Percentiles rank a stretch among this genome's conserved stretches.
phyloP scores from a whole-genome alignment of 2,797 vertebrate species.

The Trematomus bernacchii region DNA sequence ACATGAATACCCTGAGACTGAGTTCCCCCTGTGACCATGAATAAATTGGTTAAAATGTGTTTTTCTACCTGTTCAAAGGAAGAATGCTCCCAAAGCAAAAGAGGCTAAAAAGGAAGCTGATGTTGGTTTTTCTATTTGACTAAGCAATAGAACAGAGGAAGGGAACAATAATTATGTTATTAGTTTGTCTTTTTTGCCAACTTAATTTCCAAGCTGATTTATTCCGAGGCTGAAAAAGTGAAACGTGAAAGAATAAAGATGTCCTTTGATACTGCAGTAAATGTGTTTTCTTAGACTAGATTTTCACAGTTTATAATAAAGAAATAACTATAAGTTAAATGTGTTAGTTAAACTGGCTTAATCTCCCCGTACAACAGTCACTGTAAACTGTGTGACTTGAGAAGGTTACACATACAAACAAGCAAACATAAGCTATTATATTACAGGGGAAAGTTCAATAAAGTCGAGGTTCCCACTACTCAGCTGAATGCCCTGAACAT shows the following conservation, averaged over 20 bases:
- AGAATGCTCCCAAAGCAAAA: background rate
- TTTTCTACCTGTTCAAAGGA: constrained; percentile 18
- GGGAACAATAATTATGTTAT: background rate
- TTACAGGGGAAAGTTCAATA: constrained; percentile 33
- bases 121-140: constrained; percentile 8
- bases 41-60: constrained; percentile 31
- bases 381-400: constrained; percentile 10
- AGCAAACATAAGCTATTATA: constrained; percentile 17
- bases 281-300: constrained; percentile 1
- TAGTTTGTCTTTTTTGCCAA: background rate
- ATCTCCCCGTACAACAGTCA: background rate
- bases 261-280: background rate
- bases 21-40: constrained; percentile 5
- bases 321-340: constrained; percentile 11
- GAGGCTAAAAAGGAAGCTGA: background rate
- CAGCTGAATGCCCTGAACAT: constrained; percentile 34
- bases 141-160: constrained; percentile 12
- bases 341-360: constrained; percentile 15
- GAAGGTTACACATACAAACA: background rate
- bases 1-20: constrained; percentile 16
- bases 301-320: background rate
- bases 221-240: background rate
- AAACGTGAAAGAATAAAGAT: background rate
- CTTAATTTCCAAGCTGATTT: constrained; percentile 8
- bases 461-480: constrained; percentile 35